Base-by-base conservation (phyloP, 2,113 vertebrate species). In the Probosciger aterrimus region DNA sequence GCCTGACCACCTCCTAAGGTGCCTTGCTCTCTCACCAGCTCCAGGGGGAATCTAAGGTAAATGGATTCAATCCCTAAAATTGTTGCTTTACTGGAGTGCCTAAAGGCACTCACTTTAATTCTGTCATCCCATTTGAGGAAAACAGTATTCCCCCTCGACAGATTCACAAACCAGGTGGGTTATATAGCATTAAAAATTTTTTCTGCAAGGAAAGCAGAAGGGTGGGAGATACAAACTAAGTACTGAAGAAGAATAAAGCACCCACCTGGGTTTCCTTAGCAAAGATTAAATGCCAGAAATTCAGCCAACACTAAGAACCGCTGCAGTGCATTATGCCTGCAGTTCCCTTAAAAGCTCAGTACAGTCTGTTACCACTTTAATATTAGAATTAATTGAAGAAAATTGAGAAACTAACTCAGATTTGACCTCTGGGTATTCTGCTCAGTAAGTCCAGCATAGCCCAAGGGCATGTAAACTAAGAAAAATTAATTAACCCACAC, bases 361-460 rank as follows among this genome's bases (percentile, higher is more conserved):
- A 39, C 76, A 78, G 60, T 47, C 46, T 82, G 64, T 82, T 95
- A 75, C 37, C 18, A 52, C 44, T 85, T 89, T 41, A 91, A 57
- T 91, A 95, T 91, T 59, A 74, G 35, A 89, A 94, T 91, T 94
- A 95, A 89, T 82, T 65, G 41, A 76, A 91, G 62, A 82, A 97
- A 95, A 95, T 69, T 55, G 76, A 95, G 70, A 87, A 92, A 57
- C 31, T 35, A 76, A 15, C 67, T 85, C 62, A 82, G 44, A 76
- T 89, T 84, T 95, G 57, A 92, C 86, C 57, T 90, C 74, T 80
- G 70, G 39, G n/a, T 92, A 87, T 94, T 91, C 52, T 87, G 27
- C 13, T 76, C 23, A 91, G 1, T 82, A 87, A 87, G 77, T 91
- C 62, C 93, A 85, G 33, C 57, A 27, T 44, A 93, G 44, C 84